A percentile compares a stretch with the other conserved stretches of the same genome.
phyloP scores from a whole-genome alignment of 2,113 vertebrate genomes.

The Pachyramphus minor region DNA sequence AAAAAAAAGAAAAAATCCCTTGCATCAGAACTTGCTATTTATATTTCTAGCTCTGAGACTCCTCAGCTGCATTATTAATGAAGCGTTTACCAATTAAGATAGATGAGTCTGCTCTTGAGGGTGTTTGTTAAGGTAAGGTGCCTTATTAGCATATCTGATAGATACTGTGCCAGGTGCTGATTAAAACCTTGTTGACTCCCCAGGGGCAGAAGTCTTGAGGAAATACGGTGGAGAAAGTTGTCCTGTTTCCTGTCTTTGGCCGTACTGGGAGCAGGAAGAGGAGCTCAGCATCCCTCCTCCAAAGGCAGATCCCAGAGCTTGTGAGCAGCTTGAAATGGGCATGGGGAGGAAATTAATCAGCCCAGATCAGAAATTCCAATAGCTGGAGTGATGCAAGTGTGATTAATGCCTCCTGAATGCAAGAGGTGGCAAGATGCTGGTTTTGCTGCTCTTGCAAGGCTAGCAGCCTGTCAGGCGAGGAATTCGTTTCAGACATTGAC shows the following conservation, averaged over 20 bases:
- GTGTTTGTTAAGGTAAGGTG: slow-evolving; percentile 77
- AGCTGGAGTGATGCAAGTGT: slow-evolving; percentile 6
- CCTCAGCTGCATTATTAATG: slow-evolving; percentile 76
- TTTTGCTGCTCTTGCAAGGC: slow-evolving; percentile 36
- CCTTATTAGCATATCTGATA: slow-evolving; percentile 78
- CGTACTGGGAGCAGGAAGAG: background rate
- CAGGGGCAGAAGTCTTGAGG: slow-evolving; percentile 37
- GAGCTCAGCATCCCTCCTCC: background rate
- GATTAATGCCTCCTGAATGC: slow-evolving; percentile 52
- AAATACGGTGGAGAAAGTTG: slow-evolving; percentile 25
- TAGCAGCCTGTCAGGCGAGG: slow-evolving; percentile 17
- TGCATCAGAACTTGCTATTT: slow-evolving; percentile 69
- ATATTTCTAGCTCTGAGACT: slow-evolving; percentile 62
- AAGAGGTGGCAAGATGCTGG: slow-evolving; percentile 32
- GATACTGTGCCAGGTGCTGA: slow-evolving; percentile 68
- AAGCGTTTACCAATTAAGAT: slow-evolving; percentile 76
- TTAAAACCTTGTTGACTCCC: slow-evolving; percentile 57
- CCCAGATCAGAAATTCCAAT: slow-evolving; percentile 47
- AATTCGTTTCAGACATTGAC: slow-evolving; percentile 17
- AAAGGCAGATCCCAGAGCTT: background rate
- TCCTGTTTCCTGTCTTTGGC: slow-evolving; percentile 1
- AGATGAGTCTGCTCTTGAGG: slow-evolving; percentile 74
- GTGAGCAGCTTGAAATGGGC: background rate
- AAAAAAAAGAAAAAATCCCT: slow-evolving; percentile 37
- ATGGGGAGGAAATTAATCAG: slow-evolving; percentile 48